Base-by-base conservation (phyloP, 2,797 vertebrate species). In the Coreius guichenoti region DNA sequence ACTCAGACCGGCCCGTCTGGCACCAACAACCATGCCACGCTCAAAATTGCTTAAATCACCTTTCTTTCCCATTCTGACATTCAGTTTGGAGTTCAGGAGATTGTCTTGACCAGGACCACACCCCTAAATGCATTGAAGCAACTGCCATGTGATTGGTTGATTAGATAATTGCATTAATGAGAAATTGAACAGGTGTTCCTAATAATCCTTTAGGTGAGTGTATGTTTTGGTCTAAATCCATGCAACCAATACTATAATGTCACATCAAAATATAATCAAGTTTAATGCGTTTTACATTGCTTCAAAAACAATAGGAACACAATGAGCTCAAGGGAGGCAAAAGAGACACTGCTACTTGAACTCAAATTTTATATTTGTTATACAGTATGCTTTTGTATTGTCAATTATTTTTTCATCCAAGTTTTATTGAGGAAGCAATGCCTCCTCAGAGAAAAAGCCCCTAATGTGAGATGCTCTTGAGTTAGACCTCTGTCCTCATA, bases 401-500 rank as follows among this genome's bases (percentile, higher is more conserved):
- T n/a, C 74, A 76, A 76, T 76, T n/a, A 56, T 56, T 76, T 69
- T 56, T 7, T 56, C 51, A 76, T 56, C 21, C 51, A 56, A 56
- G 51, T 16, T 76, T 76, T 77, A 43, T 77, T 39, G 13, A 77
- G 14, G 33, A 77, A 58, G 13, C 23, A 43, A 14, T 33, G 5
- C 29, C 29, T 56, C 12, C 31, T 19, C 23, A 39, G 23, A 77
- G 51, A 56, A 56, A 77, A 26, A 16, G 16, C 14, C 8, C 8
- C 4, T n/a, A 51, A 81, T 33, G 6, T 23, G 13, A 36, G 49
- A 54, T 65, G 21, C 63, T 68, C 43, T 82, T n/a, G 69, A 47
- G 54, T 49, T 63, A 73, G 56, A 74, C 39, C 81, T 74, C 39
- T 33, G 54, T 31, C 39, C 54, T 49, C 39, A 82, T 49, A 63